Percentiles rank a stretch among this genome's conserved stretches.
These are phyloP conservation scores for Hydrotaea cyrtoneurina DNA, from an alignment of 2,888 invertebrate genomes.

Conservation along the genomic window DNA sequence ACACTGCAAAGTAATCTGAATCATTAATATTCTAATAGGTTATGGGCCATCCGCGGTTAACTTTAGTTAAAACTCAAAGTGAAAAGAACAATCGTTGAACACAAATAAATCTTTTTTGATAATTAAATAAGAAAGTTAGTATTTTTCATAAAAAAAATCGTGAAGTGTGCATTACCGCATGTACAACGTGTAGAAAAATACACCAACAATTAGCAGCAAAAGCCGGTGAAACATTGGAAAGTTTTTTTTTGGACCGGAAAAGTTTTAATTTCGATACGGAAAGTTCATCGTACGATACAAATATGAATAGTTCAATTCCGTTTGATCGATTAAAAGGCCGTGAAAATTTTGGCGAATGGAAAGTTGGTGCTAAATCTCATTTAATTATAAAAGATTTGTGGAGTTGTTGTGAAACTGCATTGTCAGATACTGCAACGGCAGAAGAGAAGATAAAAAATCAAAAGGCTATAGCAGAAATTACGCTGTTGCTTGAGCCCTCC, in stretches of 20 bases:
- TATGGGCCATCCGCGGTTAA: too few species aligned
- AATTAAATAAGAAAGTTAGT: not conserved
- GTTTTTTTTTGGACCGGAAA: not conserved
- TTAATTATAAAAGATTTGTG: too few species aligned
- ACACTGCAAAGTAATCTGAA: too few species aligned
- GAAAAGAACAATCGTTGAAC: too few species aligned
- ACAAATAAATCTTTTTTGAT: not conserved
- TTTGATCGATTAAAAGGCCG: constrained; percentile 47
- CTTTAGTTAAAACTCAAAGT: too few species aligned
- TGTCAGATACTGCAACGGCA: too few species aligned
- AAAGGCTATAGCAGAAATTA: not conserved
- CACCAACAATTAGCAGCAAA: too few species aligned
- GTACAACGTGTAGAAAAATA: too few species aligned
- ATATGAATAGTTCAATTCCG: constrained; percentile 43
- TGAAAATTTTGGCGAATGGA: too few species aligned
- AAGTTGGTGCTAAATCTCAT: too few species aligned
- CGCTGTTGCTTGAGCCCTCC: constrained; percentile 37
- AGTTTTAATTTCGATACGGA: constrained; percentile 40
- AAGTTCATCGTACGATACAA: constrained; percentile 44
- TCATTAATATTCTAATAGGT: too few species aligned
- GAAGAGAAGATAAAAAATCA: constrained; percentile 4
- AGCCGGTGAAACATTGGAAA: not conserved
- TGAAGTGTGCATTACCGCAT: too few species aligned
- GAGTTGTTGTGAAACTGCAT: constrained; percentile 54
- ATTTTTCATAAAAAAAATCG: not conserved